Evolutionary conservation across 2,113 vertebrate genomes (phyloP).

Genomic region (Mola mola): DNA sequence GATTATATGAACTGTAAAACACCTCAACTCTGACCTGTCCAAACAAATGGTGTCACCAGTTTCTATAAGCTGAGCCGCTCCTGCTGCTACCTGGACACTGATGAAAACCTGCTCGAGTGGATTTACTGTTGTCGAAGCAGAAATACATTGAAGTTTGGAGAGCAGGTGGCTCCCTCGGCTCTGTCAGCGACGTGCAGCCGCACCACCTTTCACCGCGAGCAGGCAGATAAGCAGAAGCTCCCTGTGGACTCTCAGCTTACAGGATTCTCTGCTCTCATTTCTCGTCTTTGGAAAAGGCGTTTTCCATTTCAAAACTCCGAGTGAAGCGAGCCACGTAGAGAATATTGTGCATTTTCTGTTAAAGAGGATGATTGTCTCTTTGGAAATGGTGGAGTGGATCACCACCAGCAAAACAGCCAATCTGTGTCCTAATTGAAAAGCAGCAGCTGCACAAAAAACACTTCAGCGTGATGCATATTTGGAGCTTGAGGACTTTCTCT

Average conservation of each 20-base stretch:
- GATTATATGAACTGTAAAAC: too few species aligned
- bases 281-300: slow-evolving; percentile 9
- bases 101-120: too few species aligned
- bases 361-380: background rate
- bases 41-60: too few species aligned
- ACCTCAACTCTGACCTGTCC: too few species aligned
- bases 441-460: background rate
- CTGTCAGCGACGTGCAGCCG: background rate
- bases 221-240: slow-evolving; percentile 21
- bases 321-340: background rate
- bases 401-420: background rate
- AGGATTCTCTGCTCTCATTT: slow-evolving; percentile 2
- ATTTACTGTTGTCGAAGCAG: background rate
- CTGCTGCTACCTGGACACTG: too few species aligned
- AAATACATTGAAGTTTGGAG: background rate
- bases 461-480: too few species aligned
- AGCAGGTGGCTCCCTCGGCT: background rate
- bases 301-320: slow-evolving; percentile 23
- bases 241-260: slow-evolving; percentile 12
- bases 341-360: slow-evolving; percentile 4
- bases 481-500: too few species aligned
- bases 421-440: slow-evolving; percentile 4
- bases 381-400: too few species aligned
- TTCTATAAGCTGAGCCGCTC: too few species aligned
- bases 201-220: slow-evolving; percentile 3